Evolutionary conservation across 2,113 vertebrate species (phyloP), one percentile per base, ranked within the genome.

Genomic region (Platysteira castanea): DNA sequence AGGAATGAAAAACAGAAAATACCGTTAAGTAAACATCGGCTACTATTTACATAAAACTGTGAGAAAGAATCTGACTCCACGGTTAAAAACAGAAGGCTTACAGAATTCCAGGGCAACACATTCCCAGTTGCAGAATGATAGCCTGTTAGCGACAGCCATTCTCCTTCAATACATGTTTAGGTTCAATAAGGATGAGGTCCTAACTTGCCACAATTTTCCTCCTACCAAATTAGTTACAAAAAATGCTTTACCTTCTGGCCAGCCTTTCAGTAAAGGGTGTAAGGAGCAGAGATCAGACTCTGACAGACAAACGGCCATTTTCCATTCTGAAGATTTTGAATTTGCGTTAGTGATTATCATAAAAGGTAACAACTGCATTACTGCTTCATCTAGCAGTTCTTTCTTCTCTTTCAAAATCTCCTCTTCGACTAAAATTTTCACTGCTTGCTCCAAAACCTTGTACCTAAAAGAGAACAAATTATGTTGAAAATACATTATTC

Each of bases 201-300:
- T 77, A 67, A 80, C 52, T 9, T 46, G 30, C 10, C 53, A 63
- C 37, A 75, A 17, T 24, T 65, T 60, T 30, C 47, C 19, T 30
- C 31, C 71, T 57, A 79, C 6, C 19, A 47, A 52, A 63, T 22
- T 11, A 76, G 27, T 46, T 78, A 57, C 9, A 78, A 42, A 10
- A 65, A 76, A 64, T 57, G 37, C 46, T 64, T 97, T 97, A 99
- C 99, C 99, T 98, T 97, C 56, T 47, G 97, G 97, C 99, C 99
- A 99, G 35, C 97, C 98, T 65, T 91, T 97, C 39, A 99, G 98
- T 31, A 99, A 96, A 50, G 98, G 98, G 82, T 99, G 98, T 19
- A 98, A 96, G 39, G 96, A 95, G 52, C 99, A 92, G 71, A 99
- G 60, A 37, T 88, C 75, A 42, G 97, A 99, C 31, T 96, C 96